phyloP scores from a whole-genome alignment of 2,113 vertebrate genomes.

The Otus sunia region DNA sequence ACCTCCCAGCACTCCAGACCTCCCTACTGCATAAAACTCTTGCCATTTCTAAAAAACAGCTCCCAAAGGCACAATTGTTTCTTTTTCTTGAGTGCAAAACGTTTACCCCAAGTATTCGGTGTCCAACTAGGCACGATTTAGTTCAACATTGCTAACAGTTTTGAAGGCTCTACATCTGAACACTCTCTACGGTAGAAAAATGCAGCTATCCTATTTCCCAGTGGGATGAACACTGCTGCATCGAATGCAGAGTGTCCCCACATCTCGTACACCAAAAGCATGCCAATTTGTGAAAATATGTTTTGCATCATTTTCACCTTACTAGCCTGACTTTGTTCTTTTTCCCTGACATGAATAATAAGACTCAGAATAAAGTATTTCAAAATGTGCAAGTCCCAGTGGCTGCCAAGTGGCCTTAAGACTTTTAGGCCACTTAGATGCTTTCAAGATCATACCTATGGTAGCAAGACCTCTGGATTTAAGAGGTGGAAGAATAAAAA shows the following conservation, averaged over 20 bases:
- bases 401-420: background rate
- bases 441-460: background rate
- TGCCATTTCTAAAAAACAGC: background rate
- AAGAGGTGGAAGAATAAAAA: background rate
- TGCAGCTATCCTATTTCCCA: background rate
- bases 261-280: background rate
- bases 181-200: background rate
- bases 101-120: accelerated
- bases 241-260: background rate
- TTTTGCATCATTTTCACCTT: background rate
- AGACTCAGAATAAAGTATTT: background rate
- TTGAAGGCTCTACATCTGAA: background rate
- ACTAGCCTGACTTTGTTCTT: background rate
- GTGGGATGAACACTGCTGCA: background rate
- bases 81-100: background rate
- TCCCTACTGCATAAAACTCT: background rate
- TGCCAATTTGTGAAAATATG: background rate
- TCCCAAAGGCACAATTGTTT: background rate
- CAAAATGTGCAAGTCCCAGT: background rate
- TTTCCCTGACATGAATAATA: background rate
- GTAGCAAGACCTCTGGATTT: background rate
- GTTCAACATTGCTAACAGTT: accelerated
- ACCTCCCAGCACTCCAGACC: background rate
- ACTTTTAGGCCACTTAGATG: background rate
- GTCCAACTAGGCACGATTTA: background rate